Conservation (phyloP, 2,113 vertebrate genomes). For the Callocephalon fimbriatum region DNA sequence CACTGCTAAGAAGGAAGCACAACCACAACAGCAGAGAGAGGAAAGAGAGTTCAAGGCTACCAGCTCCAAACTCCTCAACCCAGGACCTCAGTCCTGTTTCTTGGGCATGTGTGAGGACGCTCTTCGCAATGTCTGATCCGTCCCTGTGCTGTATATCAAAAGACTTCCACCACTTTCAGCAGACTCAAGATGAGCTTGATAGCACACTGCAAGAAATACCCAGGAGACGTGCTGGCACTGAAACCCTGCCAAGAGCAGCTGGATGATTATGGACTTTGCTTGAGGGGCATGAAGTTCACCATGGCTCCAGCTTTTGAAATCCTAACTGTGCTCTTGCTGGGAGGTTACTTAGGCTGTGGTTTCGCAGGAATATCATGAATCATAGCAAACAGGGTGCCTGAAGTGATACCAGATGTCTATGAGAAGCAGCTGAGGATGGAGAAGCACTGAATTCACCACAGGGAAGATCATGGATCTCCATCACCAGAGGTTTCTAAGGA, state of each 20-base stretch:
- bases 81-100: not conserved
- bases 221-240: not conserved
- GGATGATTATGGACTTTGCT: not conserved
- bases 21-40: not conserved
- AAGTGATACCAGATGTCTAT: not conserved
- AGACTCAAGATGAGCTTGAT: not conserved
- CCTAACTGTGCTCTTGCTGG: not conserved
- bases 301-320: not conserved
- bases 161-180: not conserved
- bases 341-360: not conserved
- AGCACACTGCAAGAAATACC: not conserved
- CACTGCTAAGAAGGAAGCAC: not conserved
- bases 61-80: not conserved
- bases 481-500: not conserved
- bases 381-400: not conserved
- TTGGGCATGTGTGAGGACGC: not conserved
- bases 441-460: not conserved
- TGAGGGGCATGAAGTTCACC: not conserved
- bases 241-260: not conserved
- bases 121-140: not conserved
- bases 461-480: not conserved
- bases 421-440: not conserved
- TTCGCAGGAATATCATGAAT: not conserved
- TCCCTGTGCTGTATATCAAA: not conserved
- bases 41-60: not conserved